Percentiles rank a stretch among this genome's conserved stretches.
Evolutionary conservation across 2,888 invertebrate genomes (phyloP).

Genomic region (Entomobrya multifasciata): DNA sequence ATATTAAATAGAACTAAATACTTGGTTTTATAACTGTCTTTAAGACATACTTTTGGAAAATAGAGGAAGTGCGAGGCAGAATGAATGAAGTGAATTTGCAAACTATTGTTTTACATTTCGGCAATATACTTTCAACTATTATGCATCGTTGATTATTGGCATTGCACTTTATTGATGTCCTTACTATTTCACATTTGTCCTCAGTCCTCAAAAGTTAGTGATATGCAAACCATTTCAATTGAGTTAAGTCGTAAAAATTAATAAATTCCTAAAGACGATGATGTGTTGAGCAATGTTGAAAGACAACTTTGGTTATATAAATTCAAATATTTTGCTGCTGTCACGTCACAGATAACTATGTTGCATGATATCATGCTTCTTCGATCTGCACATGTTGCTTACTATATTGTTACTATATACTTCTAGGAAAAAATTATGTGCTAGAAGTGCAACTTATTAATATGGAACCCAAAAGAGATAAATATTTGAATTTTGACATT

Average conservation of each 20-base stretch:
- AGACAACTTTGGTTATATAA: too few relatives aligned
- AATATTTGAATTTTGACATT: conserved; percentile 48
- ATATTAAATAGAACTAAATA: too few relatives aligned
- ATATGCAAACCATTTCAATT: neutral
- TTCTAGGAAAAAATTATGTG: neutral
- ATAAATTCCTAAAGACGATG: conserved; percentile 39
- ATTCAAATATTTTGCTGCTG: conserved; percentile 6
- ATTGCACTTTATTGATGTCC: conserved; percentile 52
- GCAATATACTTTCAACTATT: conserved; percentile 7
- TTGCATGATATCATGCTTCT: conserved; percentile 19
- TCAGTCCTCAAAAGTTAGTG: neutral
- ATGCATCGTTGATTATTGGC: conserved; percentile 41
- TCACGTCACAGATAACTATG: conserved; percentile 28
- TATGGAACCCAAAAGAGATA: conserved; percentile 23
- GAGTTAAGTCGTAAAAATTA: conserved; percentile 60
- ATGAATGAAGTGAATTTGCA: conserved; percentile 24
- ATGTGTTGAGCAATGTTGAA: neutral
- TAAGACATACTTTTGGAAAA: conserved; percentile 37
- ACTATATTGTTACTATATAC: neutral
- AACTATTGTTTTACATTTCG: conserved; percentile 33
- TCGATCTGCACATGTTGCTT: neutral
- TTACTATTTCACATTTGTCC: conserved; percentile 11
- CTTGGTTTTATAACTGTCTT: conserved; percentile 52
- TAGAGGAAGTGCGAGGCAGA: conserved; percentile 17
- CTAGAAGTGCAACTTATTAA: conserved; percentile 51